These are phyloP conservation scores for Plotosus lineatus DNA, from an alignment of 2,113 vertebrate genomes.

Conservation along the genomic window DNA sequence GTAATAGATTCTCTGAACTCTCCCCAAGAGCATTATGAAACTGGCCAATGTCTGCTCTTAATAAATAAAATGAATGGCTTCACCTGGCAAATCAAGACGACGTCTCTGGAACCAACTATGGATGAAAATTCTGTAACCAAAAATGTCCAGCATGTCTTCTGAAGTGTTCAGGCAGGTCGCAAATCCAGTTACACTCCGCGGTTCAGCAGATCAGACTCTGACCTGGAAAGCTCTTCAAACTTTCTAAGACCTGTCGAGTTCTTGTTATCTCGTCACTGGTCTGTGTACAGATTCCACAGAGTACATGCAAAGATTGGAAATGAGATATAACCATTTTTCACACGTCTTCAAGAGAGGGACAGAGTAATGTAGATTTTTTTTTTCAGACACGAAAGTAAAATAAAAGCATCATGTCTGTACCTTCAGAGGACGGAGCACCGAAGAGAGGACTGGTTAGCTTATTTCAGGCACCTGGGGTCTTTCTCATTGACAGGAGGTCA, in stretches of 20 bases:
- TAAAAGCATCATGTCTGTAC: background rate
- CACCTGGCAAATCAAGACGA: background rate
- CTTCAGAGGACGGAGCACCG: background rate
- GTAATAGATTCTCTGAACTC: background rate
- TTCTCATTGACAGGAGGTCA: constrained; percentile 44
- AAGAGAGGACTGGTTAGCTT: constrained; percentile 6
- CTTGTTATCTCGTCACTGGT: background rate
- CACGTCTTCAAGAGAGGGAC: background rate
- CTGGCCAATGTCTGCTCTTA: background rate
- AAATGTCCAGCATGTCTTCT: too few species aligned
- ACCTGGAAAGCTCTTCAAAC: background rate
- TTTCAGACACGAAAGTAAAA: background rate
- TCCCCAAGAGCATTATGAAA: background rate
- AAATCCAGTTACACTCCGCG: constrained; percentile 3
- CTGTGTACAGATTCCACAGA: background rate
- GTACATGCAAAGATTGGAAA: constrained; percentile 6
- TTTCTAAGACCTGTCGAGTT: background rate
- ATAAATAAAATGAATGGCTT: background rate
- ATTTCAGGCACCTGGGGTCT: constrained; percentile 23
- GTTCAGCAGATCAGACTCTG: background rate
- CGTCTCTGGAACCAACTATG: background rate
- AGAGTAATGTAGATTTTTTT: background rate
- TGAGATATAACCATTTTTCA: background rate
- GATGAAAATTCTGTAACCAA: background rate
- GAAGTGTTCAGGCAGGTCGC: background rate